Conservation (phyloP, 2,888 invertebrate genomes). For the Nezara viridula region DNA sequence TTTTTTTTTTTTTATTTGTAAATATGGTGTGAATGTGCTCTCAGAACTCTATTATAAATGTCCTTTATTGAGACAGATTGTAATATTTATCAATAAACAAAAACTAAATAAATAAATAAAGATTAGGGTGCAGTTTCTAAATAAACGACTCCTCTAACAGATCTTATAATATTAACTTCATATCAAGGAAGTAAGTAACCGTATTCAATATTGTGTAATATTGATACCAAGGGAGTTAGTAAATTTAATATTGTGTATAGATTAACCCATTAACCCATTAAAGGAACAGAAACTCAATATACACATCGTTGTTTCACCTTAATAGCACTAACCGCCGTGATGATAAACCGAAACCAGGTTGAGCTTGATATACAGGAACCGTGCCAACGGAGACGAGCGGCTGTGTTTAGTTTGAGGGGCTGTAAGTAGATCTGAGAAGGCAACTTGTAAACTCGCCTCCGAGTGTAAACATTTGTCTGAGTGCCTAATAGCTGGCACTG, state of each 20-base stretch:
- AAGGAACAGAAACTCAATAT: not conserved
- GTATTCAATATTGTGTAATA: too few species aligned
- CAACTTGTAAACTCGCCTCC: slow-evolving; percentile 5
- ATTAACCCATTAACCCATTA: not conserved
- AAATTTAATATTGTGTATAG: not conserved
- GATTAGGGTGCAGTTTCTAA: too few species aligned
- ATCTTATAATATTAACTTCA: too few species aligned
- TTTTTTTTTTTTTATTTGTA: too few species aligned
- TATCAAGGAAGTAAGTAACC: too few species aligned
- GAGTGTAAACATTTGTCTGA: slow-evolving; percentile 23
- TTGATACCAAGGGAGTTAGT: too few species aligned
- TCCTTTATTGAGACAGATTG: too few species aligned
- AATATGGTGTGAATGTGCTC: too few species aligned
- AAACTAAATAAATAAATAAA: too few species aligned
- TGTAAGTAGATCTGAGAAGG: slow-evolving; percentile 27
- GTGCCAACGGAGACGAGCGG: not conserved
- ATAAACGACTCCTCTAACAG: too few species aligned
- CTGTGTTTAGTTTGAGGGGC: not conserved
- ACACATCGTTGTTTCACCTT: not conserved
- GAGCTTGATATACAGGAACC: not conserved
- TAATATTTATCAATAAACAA: too few species aligned
- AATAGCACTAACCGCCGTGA: not conserved
- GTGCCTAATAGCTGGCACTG: slow-evolving; percentile 16
- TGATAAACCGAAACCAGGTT: not conserved
- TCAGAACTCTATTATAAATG: too few species aligned